Percentiles rank a stretch among this genome's conserved stretches.
Conservation (phyloP, 1,140 invertebrate genomes). For the Neotoxoptera formosana region DNA sequence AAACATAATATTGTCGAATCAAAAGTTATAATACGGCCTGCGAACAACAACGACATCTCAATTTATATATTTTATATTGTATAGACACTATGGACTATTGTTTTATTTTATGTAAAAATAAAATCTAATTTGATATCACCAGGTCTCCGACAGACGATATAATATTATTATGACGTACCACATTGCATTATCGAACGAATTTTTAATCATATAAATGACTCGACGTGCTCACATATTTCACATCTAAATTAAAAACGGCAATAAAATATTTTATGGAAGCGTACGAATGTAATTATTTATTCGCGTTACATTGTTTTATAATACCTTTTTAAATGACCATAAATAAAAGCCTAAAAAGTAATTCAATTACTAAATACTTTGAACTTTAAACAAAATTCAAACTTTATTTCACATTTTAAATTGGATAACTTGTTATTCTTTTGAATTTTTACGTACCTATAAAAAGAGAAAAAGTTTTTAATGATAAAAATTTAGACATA, state of each 20-base stretch:
- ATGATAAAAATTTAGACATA: slow-evolving; percentile 36
- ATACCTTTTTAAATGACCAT: slow-evolving; percentile 26
- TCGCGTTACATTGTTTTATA: neutral
- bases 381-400: slow-evolving; percentile 15
- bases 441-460: neutral
- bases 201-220: neutral
- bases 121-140: neutral
- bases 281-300: neutral
- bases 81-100: neutral
- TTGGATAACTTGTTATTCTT: slow-evolving; percentile 45
- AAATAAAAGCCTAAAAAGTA: neutral
- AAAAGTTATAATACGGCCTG: neutral
- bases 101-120: neutral
- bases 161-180: neutral
- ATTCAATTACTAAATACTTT: slow-evolving; percentile 34
- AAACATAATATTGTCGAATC: slow-evolving; percentile 9
- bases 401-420: slow-evolving; percentile 34
- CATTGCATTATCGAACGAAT: neutral
- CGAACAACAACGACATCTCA: neutral
- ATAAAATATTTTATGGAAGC: neutral
- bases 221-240: neutral
- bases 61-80: neutral
- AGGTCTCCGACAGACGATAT: neutral
- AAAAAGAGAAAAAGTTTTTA: slow-evolving; percentile 32
- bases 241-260: neutral